Conservation (phyloP, 2,888 invertebrate genomes). For the Tachystola acroxantha region DNA sequence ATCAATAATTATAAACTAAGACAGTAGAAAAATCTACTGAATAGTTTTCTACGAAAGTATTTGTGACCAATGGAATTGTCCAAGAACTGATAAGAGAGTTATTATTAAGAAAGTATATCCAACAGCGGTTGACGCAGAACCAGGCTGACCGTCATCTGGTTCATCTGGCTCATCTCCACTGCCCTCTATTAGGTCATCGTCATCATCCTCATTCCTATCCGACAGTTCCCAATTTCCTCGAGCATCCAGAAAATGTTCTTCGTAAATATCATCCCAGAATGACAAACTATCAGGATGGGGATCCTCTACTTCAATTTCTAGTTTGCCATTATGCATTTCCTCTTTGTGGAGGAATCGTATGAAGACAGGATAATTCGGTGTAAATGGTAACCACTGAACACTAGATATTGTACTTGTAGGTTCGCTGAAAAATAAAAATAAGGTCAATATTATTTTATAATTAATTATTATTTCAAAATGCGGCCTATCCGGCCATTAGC, state of each 20-base stretch:
- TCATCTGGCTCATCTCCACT: conserved; percentile 13
- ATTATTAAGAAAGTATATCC: conserved; percentile 52
- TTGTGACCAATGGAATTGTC: conserved; percentile 36
- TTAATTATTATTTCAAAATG: too few species aligned
- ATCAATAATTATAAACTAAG: conserved; percentile 4
- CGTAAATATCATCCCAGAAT: conserved; percentile 57
- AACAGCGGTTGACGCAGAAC: conserved; percentile 46
- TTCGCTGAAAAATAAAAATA: conserved; percentile 34
- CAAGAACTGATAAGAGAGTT: conserved; percentile 38
- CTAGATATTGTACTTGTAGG: conserved; percentile 45
- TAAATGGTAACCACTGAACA: conserved; percentile 45
- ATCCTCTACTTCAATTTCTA: conserved; percentile 35
- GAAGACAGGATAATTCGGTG: conserved; percentile 22
- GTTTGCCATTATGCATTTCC: conserved; percentile 29
- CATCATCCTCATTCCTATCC: conserved; percentile 25
- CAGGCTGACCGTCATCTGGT: conserved; percentile 14
- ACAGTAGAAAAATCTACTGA: conserved; percentile 24
- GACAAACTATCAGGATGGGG: conserved; percentile 37
- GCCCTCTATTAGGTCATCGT: conserved; percentile 7
- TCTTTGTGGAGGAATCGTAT: conserved; percentile 38
- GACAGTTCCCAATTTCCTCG: conserved; percentile 38
- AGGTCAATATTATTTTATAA: too few species aligned
- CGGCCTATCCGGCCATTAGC: too few species aligned
- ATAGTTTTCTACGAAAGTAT: conserved; percentile 37
- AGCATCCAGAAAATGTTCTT: conserved; percentile 49